A percentile compares a stretch with the other conserved stretches of the same genome.
Conservation (phyloP, 2,797 vertebrate genomes). For the Pteronotus mesoamericanus region DNA sequence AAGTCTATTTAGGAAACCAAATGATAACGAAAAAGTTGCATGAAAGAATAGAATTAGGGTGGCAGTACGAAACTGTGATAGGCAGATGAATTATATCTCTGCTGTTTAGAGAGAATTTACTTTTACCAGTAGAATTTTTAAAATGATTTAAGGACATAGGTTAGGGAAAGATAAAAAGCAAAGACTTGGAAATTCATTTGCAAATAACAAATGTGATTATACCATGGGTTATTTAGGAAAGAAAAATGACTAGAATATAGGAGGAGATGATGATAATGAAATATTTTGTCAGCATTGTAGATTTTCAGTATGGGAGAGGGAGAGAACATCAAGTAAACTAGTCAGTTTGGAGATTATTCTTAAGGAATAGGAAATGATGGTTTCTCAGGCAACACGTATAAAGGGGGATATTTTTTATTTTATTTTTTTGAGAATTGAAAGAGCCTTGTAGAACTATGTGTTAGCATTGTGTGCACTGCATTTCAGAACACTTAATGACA, state of each 20-base stretch:
- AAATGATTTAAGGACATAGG: not conserved
- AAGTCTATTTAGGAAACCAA: not conserved
- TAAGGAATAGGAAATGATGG: not conserved
- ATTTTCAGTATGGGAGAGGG: not conserved
- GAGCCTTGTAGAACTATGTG: not conserved
- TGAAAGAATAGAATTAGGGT: conserved; percentile 4
- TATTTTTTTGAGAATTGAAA: not conserved
- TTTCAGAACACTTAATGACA: not conserved
- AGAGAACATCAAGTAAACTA: not conserved
- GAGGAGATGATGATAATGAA: not conserved
- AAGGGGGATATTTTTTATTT: not conserved
- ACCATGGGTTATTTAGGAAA: not conserved
- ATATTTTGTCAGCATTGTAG: not conserved
- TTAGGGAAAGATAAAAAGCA: not conserved
- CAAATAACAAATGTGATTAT: conserved; percentile 19
- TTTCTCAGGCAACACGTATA: not conserved
- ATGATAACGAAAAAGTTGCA: not conserved
- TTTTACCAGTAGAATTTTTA: not conserved
- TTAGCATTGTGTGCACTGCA: not conserved
- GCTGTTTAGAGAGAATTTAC: not conserved
- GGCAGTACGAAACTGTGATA: not conserved
- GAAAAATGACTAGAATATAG: not conserved
- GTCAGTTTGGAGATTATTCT: not conserved
- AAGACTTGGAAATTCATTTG: not conserved
- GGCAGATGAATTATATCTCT: not conserved